Percentiles rank a stretch among this genome's conserved stretches.
Conservation (phyloP, 2,113 vertebrate species). For the Condylura cristata region DNA sequence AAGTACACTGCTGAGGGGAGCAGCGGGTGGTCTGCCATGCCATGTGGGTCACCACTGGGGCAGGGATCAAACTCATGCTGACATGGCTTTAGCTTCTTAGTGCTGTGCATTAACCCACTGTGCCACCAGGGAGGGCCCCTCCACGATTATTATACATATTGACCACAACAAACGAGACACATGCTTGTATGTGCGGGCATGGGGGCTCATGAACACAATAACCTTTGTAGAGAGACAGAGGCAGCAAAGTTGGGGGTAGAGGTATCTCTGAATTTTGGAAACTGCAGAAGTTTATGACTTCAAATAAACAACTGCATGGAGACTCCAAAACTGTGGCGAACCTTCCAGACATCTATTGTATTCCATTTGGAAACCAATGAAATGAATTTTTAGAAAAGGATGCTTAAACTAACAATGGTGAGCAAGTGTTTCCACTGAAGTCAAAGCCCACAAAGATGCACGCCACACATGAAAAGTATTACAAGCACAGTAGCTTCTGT, state of each 20-base stretch:
- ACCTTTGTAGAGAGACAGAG: background rate
- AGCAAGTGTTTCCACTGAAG: conserved; percentile 49
- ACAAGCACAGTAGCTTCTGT: background rate
- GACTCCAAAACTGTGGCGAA: background rate
- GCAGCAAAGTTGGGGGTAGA: background rate
- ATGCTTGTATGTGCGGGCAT: background rate
- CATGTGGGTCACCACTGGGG: too few species aligned
- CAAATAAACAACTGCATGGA: background rate
- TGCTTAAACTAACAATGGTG: background rate
- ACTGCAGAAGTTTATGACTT: background rate
- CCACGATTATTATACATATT: background rate
- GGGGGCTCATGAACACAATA: rapidly evolving
- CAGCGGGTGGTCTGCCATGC: too few species aligned
- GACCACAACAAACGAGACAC: background rate
- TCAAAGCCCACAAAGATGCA: background rate
- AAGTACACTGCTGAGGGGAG: too few species aligned
- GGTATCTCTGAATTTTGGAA: conserved; percentile 5
- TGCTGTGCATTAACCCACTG: too few species aligned
- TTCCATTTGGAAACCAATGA: conserved; percentile 2
- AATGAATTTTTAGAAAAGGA: conserved; percentile 20
- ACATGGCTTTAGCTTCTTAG: too few species aligned
- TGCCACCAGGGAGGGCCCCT: too few species aligned
- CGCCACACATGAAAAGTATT: background rate
- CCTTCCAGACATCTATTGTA: background rate
- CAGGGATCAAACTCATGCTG: too few species aligned